phyloP scores from a whole-genome alignment of 2,797 vertebrate genomes.

The Novumbra hubbsi region DNA sequence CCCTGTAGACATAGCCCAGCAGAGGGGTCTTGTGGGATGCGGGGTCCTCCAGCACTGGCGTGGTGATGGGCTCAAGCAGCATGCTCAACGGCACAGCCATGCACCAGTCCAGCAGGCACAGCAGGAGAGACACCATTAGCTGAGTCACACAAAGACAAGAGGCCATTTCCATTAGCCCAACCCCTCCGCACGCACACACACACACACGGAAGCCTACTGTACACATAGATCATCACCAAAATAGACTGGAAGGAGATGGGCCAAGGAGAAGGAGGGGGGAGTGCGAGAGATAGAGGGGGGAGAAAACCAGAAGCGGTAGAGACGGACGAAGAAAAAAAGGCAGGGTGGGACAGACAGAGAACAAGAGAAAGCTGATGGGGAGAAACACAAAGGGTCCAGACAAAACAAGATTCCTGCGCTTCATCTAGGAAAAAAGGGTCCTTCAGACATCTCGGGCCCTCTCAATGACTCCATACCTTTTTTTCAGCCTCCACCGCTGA shows the following conservation, averaged over 20 bases:
- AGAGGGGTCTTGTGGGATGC: slow-evolving; percentile 80
- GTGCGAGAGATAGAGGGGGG: not conserved
- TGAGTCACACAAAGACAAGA: slow-evolving; percentile 51
- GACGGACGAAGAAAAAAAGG: not conserved
- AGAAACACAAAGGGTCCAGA: not conserved
- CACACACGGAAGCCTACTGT: slow-evolving; percentile 12
- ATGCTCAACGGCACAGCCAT: slow-evolving; percentile 88
- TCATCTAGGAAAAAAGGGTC: slow-evolving; percentile 11
- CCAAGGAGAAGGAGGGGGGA: not conserved
- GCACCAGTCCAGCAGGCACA: slow-evolving; percentile 97
- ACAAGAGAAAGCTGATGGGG: not conserved
- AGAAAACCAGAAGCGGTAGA: no score
- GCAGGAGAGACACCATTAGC: slow-evolving; percentile 93
- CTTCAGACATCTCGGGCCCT: slow-evolving; percentile 52
- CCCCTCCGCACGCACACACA: not conserved
- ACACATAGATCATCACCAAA: slow-evolving; percentile 1
- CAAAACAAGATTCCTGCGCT: slow-evolving; percentile 58
- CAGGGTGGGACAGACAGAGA: not conserved
- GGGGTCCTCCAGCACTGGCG: slow-evolving; percentile 79
- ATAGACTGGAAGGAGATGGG: not conserved
- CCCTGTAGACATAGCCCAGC: slow-evolving; percentile 96
- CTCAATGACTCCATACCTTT: slow-evolving; percentile 79
- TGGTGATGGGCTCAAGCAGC: slow-evolving; percentile 86
- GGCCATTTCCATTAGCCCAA: slow-evolving; percentile 8
- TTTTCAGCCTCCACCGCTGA: slow-evolving; percentile 93